Evolutionary conservation across 2,888 invertebrate species (phyloP), one percentile per base, ranked within the genome.

Genomic region (Maniola hyperantus): DNA sequence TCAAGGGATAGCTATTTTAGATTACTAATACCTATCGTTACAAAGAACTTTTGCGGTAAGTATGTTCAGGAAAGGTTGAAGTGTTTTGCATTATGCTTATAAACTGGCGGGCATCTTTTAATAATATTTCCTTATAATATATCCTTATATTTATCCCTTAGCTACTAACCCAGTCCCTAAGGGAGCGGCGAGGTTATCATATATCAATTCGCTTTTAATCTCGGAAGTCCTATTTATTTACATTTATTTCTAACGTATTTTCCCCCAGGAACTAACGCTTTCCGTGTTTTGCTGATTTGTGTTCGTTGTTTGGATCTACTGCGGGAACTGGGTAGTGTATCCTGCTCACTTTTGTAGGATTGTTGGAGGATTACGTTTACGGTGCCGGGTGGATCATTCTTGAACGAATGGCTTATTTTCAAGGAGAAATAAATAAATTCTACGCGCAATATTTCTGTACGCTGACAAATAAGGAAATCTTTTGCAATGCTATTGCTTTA

Each of bases 221-320:
- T 88, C 86, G 77, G 83, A 80, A 86, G 87, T 80, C 87, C 87
- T 88, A 89, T 89, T 89, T 89, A 88, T 89, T 88, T 83, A 84
- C 87, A 88, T 89, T 89, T 88, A 89, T 88, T 84, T 82, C 82
- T 85, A 88, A 88, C 85, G 87, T 87, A 89, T 88, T 89, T 84
- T 83, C 84, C 86, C 85, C 83, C 82, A 83, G 88, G 90, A 89
- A 87, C 86, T 85, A 84, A 82, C 86, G 78, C 85, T 88, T 87
- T 83, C 86, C 82, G 83, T 82, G 79, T 83, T 87, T 82, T 84
- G 84, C 85, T 89, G 87, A 89, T 90, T 89, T 87, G 86, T 88
- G 84, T 80, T 84, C 85, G 82, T 86, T 83, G 85, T 83, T 82
- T 83, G 81, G 83, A 82, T 79, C 74, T 36, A 50, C 20, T 6